Base-by-base conservation (phyloP, 2,888 invertebrate species). In the Electrophaes corylata region DNA sequence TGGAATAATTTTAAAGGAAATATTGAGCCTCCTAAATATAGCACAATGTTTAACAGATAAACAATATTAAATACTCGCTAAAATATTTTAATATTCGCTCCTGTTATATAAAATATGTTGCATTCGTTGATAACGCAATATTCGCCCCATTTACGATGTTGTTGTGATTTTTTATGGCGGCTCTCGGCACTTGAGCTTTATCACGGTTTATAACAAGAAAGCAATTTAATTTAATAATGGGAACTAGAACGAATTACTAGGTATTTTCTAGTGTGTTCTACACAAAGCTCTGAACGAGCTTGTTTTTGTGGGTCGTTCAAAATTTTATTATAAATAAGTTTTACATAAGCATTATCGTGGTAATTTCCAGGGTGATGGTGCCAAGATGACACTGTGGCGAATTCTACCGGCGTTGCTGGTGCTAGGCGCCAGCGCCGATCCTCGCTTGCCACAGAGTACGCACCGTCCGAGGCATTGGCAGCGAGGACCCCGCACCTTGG, bases 311-410 rank as follows among this genome's bases (percentile, higher is more conserved):
- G 5, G 20, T 20, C 4, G 20, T n/a, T n/a, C 20, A 20, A 3
- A 4, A 1, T 5, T 20, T 20, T 3, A 0, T 5, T 20, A 20
- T 4, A 23, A 23, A 23, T 4, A 23, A 5, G 26, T 29, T 29
- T 10, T 29, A 29, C 26, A 29, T 29, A 10, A 2, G 2, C 1
- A 29, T 6, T 35, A 40, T 3, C 2, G 4, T 41, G n/a, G 62
- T 65, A n/a, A 3, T 31, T 66, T 57, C 1, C 77, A 91, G 91
- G 89, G 88, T 90, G 89, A 90, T 89, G 91, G 88, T 85, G 84
- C 78, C 84, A 84, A 82, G 81, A 88, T 88, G 88, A 85, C 77
- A 78, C 73, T 76, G 78, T 80, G 81, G 81, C 76, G 76, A 73
- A 66, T 80, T 62, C 65, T 81, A 73, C 71, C 79, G 71, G 76